Base-by-base conservation (phyloP, 2,797 vertebrate species). In the Ctenochaetus hawaiiensis region DNA sequence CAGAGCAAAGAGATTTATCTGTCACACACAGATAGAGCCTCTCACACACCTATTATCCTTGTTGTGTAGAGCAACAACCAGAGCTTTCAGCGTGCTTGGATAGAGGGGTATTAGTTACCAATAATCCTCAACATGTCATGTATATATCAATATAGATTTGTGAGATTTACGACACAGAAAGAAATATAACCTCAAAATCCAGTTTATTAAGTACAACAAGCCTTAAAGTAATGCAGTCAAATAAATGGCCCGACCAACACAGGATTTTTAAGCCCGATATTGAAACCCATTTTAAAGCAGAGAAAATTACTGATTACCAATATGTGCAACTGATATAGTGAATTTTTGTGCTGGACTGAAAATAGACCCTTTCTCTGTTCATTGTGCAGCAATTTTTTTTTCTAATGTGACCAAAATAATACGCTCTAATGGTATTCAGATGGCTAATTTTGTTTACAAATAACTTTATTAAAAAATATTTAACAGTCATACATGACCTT, bases 1-100 rank as follows among this genome's bases (percentile, higher is more conserved):
- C 51, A 66, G 56, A 81, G 60, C 56, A 34, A 62, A 76, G 71
- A 60, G 47, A 74, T 89, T 82, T 83, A 88, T 83, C 81, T 63
- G 45, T 67, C 64, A 5, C 66, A 52, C 78, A 83, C 80, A 84
- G 26, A 65, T 59, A 58, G 11, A 72, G 23, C 63, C n/a, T 66
- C 48, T 41, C 34, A 17, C 67, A 79, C 39, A 65, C 26, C 45
- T 23, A 60, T 73, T 71, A 56, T 56, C 23, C 30, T 39, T 67
- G 53, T 66, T 66, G 52, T 76, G 23, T 48, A 52, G 30, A 39
- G 58, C 11, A 75, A 72, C 37, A 80, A 67, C 74, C 64, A 23
- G 52, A 61, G 66, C 39, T 30, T 30, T 30, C 26, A 30, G 53
- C 37, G 11, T 44, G 60, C 47, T n/a, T 16, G 10, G 52, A 8